Base-by-base conservation (phyloP, 2,113 vertebrate genomes). In the Turnix velox region DNA sequence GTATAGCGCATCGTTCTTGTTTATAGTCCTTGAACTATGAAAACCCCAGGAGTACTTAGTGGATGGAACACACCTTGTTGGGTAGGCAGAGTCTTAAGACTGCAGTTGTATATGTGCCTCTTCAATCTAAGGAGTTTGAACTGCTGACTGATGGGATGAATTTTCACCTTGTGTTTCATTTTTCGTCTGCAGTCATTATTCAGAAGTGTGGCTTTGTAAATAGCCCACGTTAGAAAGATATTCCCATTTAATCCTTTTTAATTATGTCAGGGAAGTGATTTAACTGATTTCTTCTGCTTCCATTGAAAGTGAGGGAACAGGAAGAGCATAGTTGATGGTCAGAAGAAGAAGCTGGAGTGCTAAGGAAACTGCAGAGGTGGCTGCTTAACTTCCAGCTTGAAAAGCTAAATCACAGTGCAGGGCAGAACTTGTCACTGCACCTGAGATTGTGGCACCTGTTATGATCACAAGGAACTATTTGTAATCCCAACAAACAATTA, bases 1-100 rank as follows among this genome's bases (percentile, higher is more conserved):
- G 63, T 51, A 22, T n/a, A 72, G 54, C 37, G 33, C 87, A 92
- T 92, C 84, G 68, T 57, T 94, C 90, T 94, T 88, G 57, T 91
- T 95, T 92, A 78, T 88, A 59, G 61, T 25, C 73, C 62, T 93
- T 90, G 73, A 90, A 76, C 84, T 88, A 10, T 82, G 90, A 92
- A 93, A 88, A 81, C 12, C 39, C 33, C 40, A 68, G 69, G 45
- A 92, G 46, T 45, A 27, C 39, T 88, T 30, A 1, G 55, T 75
- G 88, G 84, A 87, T 88, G 48, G 80, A 94, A 57, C 7, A 42
- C 73, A 45, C 61, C 65, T 61, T 48, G 37, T 66, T 1, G 2
- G 33, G 49, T 58, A 51, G 87, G n/a, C 85, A 90, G 59, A 77
- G 71, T 73, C 86, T 77, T 67, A 78, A 81, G 57, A 48, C 76